Percentiles rank a stretch among this genome's conserved stretches.
These are phyloP conservation scores for Muraenolepis orangiensis DNA, from an alignment of 2,797 vertebrate species.

Conservation along the genomic window DNA sequence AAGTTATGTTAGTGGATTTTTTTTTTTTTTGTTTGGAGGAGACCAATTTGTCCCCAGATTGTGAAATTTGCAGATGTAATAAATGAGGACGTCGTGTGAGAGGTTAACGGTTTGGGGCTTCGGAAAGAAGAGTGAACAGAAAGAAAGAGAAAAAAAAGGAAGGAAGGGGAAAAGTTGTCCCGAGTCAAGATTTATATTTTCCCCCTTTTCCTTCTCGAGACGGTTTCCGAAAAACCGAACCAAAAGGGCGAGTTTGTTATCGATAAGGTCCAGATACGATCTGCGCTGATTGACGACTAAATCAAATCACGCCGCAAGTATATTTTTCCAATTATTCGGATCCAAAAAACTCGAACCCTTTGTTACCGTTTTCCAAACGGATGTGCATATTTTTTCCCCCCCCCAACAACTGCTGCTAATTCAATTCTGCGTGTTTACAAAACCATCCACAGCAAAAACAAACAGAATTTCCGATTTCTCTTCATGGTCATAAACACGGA, in stretches of 20 bases:
- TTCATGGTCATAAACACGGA: not conserved
- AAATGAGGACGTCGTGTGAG: constrained; percentile 65
- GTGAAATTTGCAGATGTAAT: constrained; percentile 69
- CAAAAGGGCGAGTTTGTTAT: constrained; percentile 46
- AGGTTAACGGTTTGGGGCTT: constrained; percentile 55
- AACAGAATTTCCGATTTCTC: not conserved
- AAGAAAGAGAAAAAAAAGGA: constrained; percentile 33
- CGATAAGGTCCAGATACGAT: constrained; percentile 45
- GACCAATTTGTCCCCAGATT: constrained; percentile 70
- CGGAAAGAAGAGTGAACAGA: no score
- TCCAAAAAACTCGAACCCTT: not conserved
- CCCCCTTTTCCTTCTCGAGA: constrained; percentile 42
- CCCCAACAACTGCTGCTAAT: not conserved
- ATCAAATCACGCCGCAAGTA: constrained; percentile 2
- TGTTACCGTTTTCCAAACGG: not conserved
- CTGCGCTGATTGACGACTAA: constrained; percentile 36
- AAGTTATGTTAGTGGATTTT: constrained; percentile 58
- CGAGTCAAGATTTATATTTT: constrained; percentile 43
- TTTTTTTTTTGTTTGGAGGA: no score
- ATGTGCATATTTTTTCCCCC: not conserved
- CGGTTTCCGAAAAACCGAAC: constrained; percentile 37
- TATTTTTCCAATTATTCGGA: not conserved
- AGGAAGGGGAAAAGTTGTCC: not conserved
- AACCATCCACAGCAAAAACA: not conserved
- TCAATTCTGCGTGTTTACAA: not conserved